These are phyloP conservation scores for Mallateleia sp. DNA, from an alignment of 2,888 invertebrate species.

Conservation along the genomic window DNA sequence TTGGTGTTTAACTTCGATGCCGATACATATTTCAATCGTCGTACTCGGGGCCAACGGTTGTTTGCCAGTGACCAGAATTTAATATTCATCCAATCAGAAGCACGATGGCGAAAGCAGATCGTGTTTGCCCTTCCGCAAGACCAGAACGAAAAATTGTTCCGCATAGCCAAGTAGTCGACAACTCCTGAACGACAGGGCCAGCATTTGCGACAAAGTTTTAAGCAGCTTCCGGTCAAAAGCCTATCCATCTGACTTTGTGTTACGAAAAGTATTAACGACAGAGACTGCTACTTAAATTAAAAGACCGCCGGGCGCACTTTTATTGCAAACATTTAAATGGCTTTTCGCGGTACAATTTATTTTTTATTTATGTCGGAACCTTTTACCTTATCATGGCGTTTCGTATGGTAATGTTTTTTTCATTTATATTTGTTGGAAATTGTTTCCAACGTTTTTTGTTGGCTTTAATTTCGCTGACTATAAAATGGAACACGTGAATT, in stretches of 20 bases:
- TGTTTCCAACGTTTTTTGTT: too few species aligned
- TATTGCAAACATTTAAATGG: conserved; percentile 37
- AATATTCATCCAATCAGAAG: conserved; percentile 89
- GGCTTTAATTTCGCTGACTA: not conserved
- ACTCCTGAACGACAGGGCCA: conserved; percentile 56
- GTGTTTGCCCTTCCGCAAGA: conserved; percentile 83
- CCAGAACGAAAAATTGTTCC: conserved; percentile 82
- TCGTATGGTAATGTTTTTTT: not conserved
- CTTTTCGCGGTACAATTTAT: conserved; percentile 9
- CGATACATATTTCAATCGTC: conserved; percentile 89
- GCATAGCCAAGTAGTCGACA: conserved; percentile 74
- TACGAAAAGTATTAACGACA: conserved; percentile 53
- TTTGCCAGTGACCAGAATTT: conserved; percentile 89
- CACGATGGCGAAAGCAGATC: conserved; percentile 65
- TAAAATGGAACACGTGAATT: not conserved
- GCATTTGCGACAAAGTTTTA: conserved; percentile 65
- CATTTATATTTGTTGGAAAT: not conserved
- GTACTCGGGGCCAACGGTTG: conserved; percentile 80
- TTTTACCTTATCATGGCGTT: too few species aligned
- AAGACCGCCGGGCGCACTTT: conserved; percentile 24
- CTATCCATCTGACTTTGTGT: conserved; percentile 59
- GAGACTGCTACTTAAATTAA: conserved; percentile 50
- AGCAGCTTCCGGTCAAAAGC: conserved; percentile 72
- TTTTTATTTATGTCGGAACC: too few species aligned
- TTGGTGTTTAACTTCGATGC: conserved; percentile 87